A percentile compares a stretch with the other conserved stretches of the same genome.
Evolutionary conservation across 30 jellyfish, hydroid and myxozoan species (phyloP).

Genomic region (Pelagia noctiluca): DNA sequence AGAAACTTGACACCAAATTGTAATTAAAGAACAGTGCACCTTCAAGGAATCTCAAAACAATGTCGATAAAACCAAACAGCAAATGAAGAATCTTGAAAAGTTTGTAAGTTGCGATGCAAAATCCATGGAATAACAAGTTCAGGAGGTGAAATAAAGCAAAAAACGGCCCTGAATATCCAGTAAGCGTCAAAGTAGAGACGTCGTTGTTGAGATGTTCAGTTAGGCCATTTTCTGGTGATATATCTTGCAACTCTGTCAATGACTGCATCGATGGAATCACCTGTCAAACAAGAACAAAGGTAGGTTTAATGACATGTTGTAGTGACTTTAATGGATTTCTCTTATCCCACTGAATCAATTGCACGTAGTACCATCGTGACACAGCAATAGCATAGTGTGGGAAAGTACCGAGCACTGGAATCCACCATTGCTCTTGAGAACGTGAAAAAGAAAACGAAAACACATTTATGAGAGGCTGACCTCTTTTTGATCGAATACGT

Average conservation of each 20-base stretch:
- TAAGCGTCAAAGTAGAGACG: neutral
- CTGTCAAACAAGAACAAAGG: neutral
- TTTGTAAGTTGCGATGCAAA: conserved; percentile 19
- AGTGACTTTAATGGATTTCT: neutral
- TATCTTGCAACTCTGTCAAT: neutral
- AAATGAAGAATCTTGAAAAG: conserved; percentile 10
- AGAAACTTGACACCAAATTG: conserved; percentile 20
- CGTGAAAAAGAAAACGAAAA: no score
- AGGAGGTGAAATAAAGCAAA: neutral
- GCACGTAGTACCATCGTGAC: no score
- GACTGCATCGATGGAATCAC: no score
- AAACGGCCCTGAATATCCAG: conserved; percentile 9
- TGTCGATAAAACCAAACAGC: conserved; percentile 34
- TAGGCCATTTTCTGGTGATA: neutral
- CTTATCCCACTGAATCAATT: no score
- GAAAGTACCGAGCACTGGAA: no score
- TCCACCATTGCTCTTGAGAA: no score
- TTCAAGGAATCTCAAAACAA: conserved; percentile 9
- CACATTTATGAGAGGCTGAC: no score
- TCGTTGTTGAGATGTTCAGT: neutral
- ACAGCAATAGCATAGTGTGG: no score
- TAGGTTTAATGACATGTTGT: neutral
- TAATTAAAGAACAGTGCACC: conserved; percentile 32
- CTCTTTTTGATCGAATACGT: no score
- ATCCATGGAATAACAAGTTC: conserved; percentile 10